phyloP scores from a whole-genome alignment of 53 echinoderm and acorn worm species.

The Antedon mediterranea region DNA sequence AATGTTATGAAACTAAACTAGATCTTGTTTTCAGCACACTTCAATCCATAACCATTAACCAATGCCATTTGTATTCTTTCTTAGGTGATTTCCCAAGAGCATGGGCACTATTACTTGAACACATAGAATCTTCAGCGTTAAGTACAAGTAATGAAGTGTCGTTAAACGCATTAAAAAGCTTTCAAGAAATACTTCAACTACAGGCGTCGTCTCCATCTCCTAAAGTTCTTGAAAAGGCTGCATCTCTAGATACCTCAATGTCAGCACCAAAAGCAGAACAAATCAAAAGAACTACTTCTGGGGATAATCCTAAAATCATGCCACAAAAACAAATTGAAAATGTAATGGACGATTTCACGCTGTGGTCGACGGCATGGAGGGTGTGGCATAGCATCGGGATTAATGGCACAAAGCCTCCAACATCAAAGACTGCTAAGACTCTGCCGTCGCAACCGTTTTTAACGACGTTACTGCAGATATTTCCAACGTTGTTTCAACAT shows the following conservation, averaged over 20 bases:
- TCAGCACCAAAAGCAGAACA: not conserved
- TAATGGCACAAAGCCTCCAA: slow-evolving; percentile 60
- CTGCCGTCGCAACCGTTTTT: slow-evolving; percentile 86
- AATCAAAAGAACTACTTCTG: not conserved
- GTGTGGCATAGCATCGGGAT: slow-evolving; percentile 89
- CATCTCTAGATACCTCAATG: not conserved
- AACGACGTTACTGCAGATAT: slow-evolving; percentile 88
- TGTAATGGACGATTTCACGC: slow-evolving; percentile 38
- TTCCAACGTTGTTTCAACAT: slow-evolving; percentile 79
- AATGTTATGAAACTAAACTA: too few species aligned
- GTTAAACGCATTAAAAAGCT: slow-evolving; percentile 75
- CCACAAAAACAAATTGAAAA: not conserved
- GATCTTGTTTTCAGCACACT: too few species aligned
- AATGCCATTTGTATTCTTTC: too few species aligned
- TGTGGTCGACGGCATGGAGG: slow-evolving; percentile 93
- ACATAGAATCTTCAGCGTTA: slow-evolving; percentile 79
- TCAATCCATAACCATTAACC: too few species aligned
- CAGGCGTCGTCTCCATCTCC: slow-evolving; percentile 25
- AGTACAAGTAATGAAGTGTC: slow-evolving; percentile 94
- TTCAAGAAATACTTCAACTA: slow-evolving; percentile 81
- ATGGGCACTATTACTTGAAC: slow-evolving; percentile 80
- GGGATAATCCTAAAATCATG: not conserved
- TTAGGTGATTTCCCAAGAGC: slow-evolving; percentile 93
- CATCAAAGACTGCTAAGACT: slow-evolving; percentile 31
- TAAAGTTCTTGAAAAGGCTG: slow-evolving; percentile 9